Evolutionary conservation across 2,888 invertebrate genomes (phyloP).

Genomic region (Ophion slaviceki): DNA sequence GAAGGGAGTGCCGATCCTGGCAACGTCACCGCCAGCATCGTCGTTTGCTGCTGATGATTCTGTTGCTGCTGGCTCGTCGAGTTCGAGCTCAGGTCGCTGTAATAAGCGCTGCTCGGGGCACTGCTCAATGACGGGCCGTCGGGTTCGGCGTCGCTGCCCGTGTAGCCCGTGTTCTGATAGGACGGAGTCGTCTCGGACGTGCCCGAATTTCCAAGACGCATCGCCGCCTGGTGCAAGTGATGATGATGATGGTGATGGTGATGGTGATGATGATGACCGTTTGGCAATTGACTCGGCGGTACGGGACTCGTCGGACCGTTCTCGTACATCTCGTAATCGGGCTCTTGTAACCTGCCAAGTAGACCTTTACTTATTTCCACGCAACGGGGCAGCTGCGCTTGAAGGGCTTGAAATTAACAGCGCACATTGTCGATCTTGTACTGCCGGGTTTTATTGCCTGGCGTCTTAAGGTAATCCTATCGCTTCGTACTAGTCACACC

Average conservation of each 20-base stretch:
- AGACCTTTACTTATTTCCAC: neutral
- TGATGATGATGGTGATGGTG: conserved; percentile 72
- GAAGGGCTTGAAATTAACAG: too few species aligned
- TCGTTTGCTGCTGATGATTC: conserved; percentile 33
- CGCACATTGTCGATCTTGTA: too few species aligned
- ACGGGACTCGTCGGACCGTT: conserved; percentile 79
- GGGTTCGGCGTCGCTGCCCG: conserved; percentile 84
- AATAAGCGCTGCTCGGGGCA: conserved; percentile 91
- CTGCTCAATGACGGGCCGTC: conserved; percentile 84
- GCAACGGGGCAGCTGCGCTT: neutral
- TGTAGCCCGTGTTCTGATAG: conserved; percentile 90
- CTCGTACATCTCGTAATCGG: conserved; percentile 83
- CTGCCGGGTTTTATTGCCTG: too few species aligned
- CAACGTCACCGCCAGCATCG: conserved; percentile 48
- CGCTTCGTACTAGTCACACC: too few species aligned
- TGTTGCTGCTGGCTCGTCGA: conserved; percentile 79
- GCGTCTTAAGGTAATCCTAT: too few species aligned
- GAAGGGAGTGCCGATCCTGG: conserved; percentile 20
- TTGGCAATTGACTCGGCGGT: conserved; percentile 74
- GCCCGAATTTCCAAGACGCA: conserved; percentile 71
- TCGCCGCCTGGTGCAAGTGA: conserved; percentile 73
- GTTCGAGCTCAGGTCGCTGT: conserved; percentile 87
- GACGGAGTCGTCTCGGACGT: conserved; percentile 84
- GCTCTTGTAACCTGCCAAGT: conserved; percentile 79
- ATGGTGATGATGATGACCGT: conserved; percentile 74